Base-by-base conservation (phyloP, 2,888 invertebrate genomes). In the Mimas tiliae region DNA sequence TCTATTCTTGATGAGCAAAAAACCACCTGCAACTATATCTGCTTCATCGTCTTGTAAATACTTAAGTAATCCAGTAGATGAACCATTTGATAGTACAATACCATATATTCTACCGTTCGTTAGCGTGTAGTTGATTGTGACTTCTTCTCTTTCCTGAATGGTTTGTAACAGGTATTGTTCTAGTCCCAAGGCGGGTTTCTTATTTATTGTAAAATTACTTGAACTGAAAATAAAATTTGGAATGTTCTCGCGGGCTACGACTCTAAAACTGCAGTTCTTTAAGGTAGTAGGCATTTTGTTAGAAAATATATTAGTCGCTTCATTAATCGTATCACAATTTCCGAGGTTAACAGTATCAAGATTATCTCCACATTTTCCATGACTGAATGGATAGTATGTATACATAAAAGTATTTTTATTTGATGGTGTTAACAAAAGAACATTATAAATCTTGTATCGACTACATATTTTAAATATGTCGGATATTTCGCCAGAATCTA, bases 81-180 rank as follows among this genome's bases (percentile, higher is more conserved):
- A 85, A 21, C 78, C 72, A 69, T 90, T 88, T 12, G 78, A 70
- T 68, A 86, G 73, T 38, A 89, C 79, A 6, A 81, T 69, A 1
- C 87, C 87, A 67, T 74, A 74, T 1, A 71, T 68, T 63, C 69
- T 63, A 6, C 78, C 64, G n/a, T 69, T 58, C 1, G 74, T 65
- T 9, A 73, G 68, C 53, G 71, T 69, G 53, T 83, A 85, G 8
- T 82, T 64, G n/a, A 88, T 63, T 12, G 63, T 53, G 65, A 85
- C 72, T 0, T 77, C 78, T 71, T 82, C 81, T 8, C 68, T 69
- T 19, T 72, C 47, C 45, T 85, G 83, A 58, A 87, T 79, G 6
- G 75, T 82, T 50, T 81, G 76, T 6, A 90, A 69, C 12, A 90
- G 67, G 64, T 77, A 84, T 68, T 89, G 86, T 69, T 90, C 90